These are phyloP conservation scores for Uropetala carovei DNA, from an alignment of 2,888 invertebrate species.

Conservation along the genomic window DNA sequence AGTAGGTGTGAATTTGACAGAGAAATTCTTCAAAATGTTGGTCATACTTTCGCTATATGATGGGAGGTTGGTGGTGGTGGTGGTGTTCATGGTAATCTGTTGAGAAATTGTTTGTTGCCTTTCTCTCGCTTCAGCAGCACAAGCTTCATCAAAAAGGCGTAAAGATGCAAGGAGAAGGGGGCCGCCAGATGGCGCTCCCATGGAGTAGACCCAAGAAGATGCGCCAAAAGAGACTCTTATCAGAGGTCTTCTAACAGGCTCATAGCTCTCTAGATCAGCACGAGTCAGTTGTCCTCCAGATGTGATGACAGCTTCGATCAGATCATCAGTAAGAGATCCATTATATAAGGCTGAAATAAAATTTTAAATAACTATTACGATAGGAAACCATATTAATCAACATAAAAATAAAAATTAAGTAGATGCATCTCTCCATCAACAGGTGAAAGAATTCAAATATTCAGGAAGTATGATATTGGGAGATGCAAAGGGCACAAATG, in stretches of 20 bases:
- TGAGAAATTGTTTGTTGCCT: neutral
- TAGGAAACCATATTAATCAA: neutral
- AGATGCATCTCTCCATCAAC: too few species aligned
- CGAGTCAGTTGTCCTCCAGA: constrained; percentile 72
- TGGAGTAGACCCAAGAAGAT: constrained; percentile 67
- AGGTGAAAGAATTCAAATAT: too few species aligned
- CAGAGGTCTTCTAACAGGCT: constrained; percentile 66
- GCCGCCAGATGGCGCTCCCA: constrained; percentile 70
- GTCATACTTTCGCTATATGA: neutral
- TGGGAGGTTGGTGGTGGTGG: neutral
- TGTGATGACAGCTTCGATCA: constrained; percentile 74
- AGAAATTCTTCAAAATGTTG: constrained; percentile 11
- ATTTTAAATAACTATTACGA: neutral
- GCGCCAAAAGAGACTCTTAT: constrained; percentile 67
- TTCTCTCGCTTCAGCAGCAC: neutral
- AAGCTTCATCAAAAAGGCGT: constrained; percentile 40
- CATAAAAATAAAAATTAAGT: too few species aligned
- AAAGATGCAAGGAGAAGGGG: constrained; percentile 69
- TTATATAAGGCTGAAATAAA: constrained; percentile 72
- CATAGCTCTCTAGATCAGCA: constrained; percentile 68
- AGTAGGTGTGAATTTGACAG: neutral
- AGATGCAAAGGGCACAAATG: too few species aligned
- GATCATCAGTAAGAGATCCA: constrained; percentile 74
- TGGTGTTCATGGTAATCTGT: neutral
- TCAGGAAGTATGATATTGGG: too few species aligned